These are phyloP conservation scores for Propithecus perrieri DNA, from an alignment of 2,797 vertebrate species.

Conservation along the genomic window DNA sequence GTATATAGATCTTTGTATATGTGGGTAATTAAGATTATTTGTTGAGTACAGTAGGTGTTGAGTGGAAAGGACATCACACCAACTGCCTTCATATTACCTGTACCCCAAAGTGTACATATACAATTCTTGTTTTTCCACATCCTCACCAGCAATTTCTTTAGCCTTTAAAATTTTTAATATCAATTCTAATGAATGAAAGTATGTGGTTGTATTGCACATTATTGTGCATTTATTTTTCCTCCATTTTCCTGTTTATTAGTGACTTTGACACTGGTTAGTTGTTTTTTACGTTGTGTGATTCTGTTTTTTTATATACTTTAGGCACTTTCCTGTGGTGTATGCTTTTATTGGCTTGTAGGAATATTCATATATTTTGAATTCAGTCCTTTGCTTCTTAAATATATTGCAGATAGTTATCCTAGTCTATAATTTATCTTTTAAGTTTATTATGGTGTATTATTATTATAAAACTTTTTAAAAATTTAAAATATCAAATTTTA, in stretches of 20 bases:
- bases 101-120: neutral
- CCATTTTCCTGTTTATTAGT: neutral
- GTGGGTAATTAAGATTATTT: neutral
- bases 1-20: neutral
- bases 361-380: neutral
- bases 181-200: neutral
- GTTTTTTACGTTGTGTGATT: neutral
- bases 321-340: neutral
- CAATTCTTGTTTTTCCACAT: neutral
- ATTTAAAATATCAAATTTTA: neutral
- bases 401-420: neutral
- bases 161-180: neutral
- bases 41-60: neutral
- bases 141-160: neutral
- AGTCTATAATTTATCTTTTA: neutral
- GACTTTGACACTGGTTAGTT: neutral
- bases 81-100: neutral
- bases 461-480: neutral
- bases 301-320: neutral
- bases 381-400: neutral
- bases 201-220: neutral
- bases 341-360: neutral
- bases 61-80: neutral
- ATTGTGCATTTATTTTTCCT: neutral
- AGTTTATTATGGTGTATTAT: neutral